phyloP scores from a whole-genome alignment of 92 coral and sea anemone species.

The Umimayanthus kanabou region DNA sequence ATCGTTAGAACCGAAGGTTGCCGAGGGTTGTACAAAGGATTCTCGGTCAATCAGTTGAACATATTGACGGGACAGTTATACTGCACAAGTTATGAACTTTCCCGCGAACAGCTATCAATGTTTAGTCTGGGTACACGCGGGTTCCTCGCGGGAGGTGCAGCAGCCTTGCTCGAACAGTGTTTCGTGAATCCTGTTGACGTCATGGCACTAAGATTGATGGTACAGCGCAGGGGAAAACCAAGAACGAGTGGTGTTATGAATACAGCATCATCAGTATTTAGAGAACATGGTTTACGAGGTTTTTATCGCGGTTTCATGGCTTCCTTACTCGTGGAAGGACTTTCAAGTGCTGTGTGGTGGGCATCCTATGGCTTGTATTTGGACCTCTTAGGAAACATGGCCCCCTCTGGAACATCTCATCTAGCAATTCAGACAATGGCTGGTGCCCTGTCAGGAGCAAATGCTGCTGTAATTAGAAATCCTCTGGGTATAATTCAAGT shows the following conservation, averaged over 20 bases:
- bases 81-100: slow-evolving; percentile 81
- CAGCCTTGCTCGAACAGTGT: slow-evolving; percentile 82
- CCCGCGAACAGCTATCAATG: slow-evolving; percentile 71
- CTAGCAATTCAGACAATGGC: slow-evolving; percentile 70
- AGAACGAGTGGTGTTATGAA: slow-evolving; percentile 35
- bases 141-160: slow-evolving; percentile 86
- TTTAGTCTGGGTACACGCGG: slow-evolving; percentile 82
- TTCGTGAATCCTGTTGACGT: slow-evolving; percentile 81
- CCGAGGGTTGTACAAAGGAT: slow-evolving; percentile 86
- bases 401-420: slow-evolving; percentile 73
- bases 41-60: slow-evolving; percentile 68
- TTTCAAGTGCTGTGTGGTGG: slow-evolving; percentile 81
- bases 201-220: slow-evolving; percentile 78
- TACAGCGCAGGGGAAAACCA: slow-evolving; percentile 62
- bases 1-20: slow-evolving; percentile 78
- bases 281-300: slow-evolving; percentile 61
- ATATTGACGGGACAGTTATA: slow-evolving; percentile 83
- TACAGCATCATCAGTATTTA: slow-evolving; percentile 46
- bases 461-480: slow-evolving; percentile 61
- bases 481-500: slow-evolving; percentile 68
- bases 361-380: slow-evolving; percentile 70
- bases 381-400: slow-evolving; percentile 61
- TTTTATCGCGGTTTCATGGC: slow-evolving; percentile 75
- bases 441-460: slow-evolving; percentile 74
- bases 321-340: slow-evolving; percentile 68